These are phyloP conservation scores for Saguinus oedipus DNA, from an alignment of 2,797 vertebrate genomes.

Conservation along the genomic window DNA sequence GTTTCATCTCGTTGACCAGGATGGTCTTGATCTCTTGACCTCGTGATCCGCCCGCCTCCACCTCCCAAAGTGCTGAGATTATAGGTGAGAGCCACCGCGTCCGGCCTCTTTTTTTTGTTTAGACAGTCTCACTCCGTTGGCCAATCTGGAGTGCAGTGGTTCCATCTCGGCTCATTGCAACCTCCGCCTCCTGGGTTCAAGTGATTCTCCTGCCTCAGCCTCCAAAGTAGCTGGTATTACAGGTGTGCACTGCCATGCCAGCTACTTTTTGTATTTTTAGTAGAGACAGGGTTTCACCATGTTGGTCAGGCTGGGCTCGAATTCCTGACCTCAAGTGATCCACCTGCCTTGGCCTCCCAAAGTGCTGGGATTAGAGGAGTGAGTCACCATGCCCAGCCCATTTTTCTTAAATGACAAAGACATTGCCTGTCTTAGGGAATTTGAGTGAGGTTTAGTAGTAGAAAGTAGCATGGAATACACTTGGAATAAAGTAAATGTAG, in stretches of 20 bases:
- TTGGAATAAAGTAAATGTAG: not conserved
- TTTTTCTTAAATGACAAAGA: not conserved
- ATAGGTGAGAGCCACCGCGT: too few relatives aligned
- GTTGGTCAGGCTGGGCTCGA: not conserved
- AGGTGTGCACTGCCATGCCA: not conserved
- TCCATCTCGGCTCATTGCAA: not conserved
- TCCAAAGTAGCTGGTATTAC: not conserved
- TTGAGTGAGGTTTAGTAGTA: not conserved
- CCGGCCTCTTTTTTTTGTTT: too few relatives aligned
- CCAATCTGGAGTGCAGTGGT: not conserved
- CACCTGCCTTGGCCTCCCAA: not conserved
- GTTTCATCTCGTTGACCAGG: too few relatives aligned
- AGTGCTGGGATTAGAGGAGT: not conserved
- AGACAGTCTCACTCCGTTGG: not conserved
- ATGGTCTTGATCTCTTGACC: too few relatives aligned
- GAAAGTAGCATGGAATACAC: not conserved
- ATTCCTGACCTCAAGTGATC: not conserved
- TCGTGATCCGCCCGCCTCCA: too few relatives aligned
- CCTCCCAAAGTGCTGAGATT: too few relatives aligned
- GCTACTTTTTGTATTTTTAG: not conserved
- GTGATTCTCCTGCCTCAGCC: not conserved
- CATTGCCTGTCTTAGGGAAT: not conserved
- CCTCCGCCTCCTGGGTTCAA: not conserved
- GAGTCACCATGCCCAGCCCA: not conserved
- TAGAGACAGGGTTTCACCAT: not conserved